These are phyloP conservation scores for Ptychochromis oligacanthus DNA, from an alignment of 2,113 vertebrate genomes.

Conservation along the genomic window DNA sequence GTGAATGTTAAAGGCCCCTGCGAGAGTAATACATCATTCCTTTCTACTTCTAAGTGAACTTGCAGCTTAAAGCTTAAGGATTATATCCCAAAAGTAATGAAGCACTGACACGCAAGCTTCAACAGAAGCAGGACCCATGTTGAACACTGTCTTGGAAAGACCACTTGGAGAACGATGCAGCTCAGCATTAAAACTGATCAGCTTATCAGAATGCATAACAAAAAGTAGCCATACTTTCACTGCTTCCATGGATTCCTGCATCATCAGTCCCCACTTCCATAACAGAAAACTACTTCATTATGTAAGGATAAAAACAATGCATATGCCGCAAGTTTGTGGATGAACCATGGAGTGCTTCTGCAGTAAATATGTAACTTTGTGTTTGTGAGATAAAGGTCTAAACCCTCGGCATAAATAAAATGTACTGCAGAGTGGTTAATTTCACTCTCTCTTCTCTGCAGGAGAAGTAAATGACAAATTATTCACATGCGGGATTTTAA, in stretches of 20 bases:
- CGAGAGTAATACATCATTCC: neutral
- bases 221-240: neutral
- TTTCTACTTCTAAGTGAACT: neutral
- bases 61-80: slow-evolving; percentile 17
- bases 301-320: slow-evolving; percentile 35
- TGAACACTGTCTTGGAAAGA: neutral
- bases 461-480: neutral
- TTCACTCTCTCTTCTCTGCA: neutral
- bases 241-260: slow-evolving; percentile 19
- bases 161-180: neutral
- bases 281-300: slow-evolving; percentile 18
- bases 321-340: slow-evolving; percentile 20
- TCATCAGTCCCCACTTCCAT: slow-evolving; percentile 1
- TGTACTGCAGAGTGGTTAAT: neutral
- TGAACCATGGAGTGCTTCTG: neutral
- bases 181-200: neutral
- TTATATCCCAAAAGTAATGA: neutral
- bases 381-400: neutral
- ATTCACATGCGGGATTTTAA: neutral
- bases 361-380: neutral
- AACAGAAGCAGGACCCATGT: neutral
- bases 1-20: neutral
- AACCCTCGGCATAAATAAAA: neutral
- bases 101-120: neutral
- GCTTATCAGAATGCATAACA: neutral